Base-by-base conservation (phyloP, 2,797 vertebrate species). In the Anas capensis region DNA sequence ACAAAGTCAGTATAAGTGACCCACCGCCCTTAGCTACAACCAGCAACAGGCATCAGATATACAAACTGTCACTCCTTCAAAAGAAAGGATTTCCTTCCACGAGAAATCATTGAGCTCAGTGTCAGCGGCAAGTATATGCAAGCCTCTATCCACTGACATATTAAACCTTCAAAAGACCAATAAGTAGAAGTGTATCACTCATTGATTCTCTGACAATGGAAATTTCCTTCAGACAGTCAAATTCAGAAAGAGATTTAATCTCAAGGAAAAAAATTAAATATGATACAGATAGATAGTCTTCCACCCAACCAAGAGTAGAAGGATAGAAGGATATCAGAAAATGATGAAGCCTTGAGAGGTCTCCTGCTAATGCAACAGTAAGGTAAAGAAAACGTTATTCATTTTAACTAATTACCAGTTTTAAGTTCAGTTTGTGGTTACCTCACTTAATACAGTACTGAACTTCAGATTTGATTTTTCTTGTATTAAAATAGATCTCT, bases 321-420 rank as follows among this genome's bases (percentile, higher is more conserved):
- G 57, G 31, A 49, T 0, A 81, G 68, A 94, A 94, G 57, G 34
- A 49, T 80, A 81, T 70, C 6, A 89, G 53, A 87, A 90, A 85
- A 78, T 64, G 12, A 70, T 40, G 14, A 90, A 66, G 75, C 20
- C 64, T 73, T 90, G 60, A 60, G 42, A 95, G 26, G 19, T 82
- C 26, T 91, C 60, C 71, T 82, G 44, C 13, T 66, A 87, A 64
- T 33, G 56, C 62, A 61, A 64, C 40, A 23, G 68, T 85, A 75
- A 92, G 73, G 46, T n/a, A 89, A 82, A 82, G 58, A 75, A 44
- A 85, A 73, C 2, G 3, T 77, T 60, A 95, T 89, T 84, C 31
- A 92, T 94, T 96, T 95, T 92, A 95, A 79, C 64, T 88, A 31
- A 53, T 86, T 91, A 84, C 33, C 78, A 89, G 75, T 71, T 80